Evolutionary conservation across 2,797 vertebrate species (phyloP), one percentile per base, ranked within the genome.

Genomic region (Fundulus diaphanus): DNA sequence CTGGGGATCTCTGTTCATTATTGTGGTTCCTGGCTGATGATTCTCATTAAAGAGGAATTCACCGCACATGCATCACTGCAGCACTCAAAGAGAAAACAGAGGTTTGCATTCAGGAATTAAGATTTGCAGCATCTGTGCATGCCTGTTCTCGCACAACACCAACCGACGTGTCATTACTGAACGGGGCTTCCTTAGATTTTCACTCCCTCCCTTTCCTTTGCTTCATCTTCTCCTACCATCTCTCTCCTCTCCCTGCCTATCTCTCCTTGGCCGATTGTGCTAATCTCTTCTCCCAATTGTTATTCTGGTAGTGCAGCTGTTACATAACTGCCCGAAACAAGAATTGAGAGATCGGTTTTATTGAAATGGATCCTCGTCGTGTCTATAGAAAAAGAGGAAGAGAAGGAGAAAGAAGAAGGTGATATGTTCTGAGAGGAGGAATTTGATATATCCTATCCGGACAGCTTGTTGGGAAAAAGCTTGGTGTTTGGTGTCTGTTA

Each of bases 211-310:
- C 73, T 75, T n/a, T 79, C 67, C 49, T 29, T 31, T 48, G n/a
- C 48, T 40, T 66, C 66, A 57, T 68, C 56, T 68, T 33, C 65
- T 74, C 29, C 33, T 3, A 71, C 74, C 68, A 66, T 77, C 52
- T n/a, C 73, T 68, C 76, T 24, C 79, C 79, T 73, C 61, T 48
- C 74, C 78, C 84, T 85, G 59, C 33, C 44, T 85, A 77, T 73
- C 86, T 84, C 90, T 87, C 85, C 80, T 85, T 86, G 79, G 87
- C 83, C 73, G 78, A 86, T 87, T 82, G 90, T 75, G 63, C 85
- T 93, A 92, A 92, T 91, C 91, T 90, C 86, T 86, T 91, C 81
- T 90, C 85, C 85, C 89, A 89, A 92, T 94, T 92, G 90, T 92
- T 93, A 92, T 94, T 94, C 92, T 87, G 86, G 93, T 87, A 85